Evolutionary conservation across 2,888 invertebrate genomes (phyloP), one percentile per base, ranked within the genome.

Genomic region (Phortica okadai): DNA sequence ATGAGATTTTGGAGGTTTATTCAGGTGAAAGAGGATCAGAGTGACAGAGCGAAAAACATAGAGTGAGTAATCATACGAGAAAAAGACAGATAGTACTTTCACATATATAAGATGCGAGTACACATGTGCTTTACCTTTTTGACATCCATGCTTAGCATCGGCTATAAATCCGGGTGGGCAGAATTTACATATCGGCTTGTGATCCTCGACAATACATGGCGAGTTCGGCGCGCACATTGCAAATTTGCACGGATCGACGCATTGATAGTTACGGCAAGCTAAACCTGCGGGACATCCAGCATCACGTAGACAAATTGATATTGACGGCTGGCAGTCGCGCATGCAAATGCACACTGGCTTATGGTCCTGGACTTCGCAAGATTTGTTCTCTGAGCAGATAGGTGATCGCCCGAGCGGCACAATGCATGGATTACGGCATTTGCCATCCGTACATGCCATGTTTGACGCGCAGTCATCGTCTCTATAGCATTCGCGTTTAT

Each of bases 161-260:
- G 96, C 95, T 93, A 95, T 95, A 94, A 96, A 97, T 93, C 97
- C 98, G 92, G 94, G 94, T 91, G 97, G 97, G 94, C 98, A 98
- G 94, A 96, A 97, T 95, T 97, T 97, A 96, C 98, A 98, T 92
- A 96, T 95, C 88, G 97, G 96, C 93, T 96, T 96, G 93, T 98
- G 98, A 92, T 97, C 96, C 94, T 97, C 97, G 89, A 97, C 97
- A 93, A 95, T 95, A 93, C 98, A 98, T 89, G 97, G 97, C 85
- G 96, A 95, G 90, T 95, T 94, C 88, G 94, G 94, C 89, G 96
- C 95, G 92, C 97, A 97, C 92, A 95, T 95, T 90, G 95, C 95
- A 90, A 95, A 95, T 91, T 94, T 94, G 93, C 97, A 97, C 84
- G 97, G 97, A 93, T 97, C 96, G 93, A 96, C 94, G 92, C 97